Evolutionary conservation across 2,113 vertebrate species (phyloP).

Genomic region (Hippocampus guttulatus): DNA sequence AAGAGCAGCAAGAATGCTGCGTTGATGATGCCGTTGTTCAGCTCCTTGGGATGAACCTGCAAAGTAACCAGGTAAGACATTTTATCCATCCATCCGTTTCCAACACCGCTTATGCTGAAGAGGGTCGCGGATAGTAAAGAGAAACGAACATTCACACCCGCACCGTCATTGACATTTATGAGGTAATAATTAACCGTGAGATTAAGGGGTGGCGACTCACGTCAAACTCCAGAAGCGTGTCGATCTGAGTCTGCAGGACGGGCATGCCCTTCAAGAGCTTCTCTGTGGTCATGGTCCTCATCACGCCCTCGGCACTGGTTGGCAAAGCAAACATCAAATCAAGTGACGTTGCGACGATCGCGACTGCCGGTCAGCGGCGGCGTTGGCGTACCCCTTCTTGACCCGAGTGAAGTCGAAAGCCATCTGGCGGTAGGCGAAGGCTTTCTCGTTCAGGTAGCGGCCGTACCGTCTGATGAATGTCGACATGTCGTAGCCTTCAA

Average conservation of each 20-base stretch:
- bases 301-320: constrained; percentile 90
- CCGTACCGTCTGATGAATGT: constrained; percentile 96
- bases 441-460: constrained; percentile 98
- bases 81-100: not conserved
- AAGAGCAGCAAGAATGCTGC: constrained; percentile 94
- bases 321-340: constrained; percentile 4
- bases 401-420: constrained; percentile 98
- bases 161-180: too few relatives aligned
- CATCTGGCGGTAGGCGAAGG: constrained; percentile 98
- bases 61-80: not conserved
- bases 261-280: constrained; percentile 98
- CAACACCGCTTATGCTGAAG: too few relatives aligned
- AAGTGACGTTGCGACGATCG: not conserved
- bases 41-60: constrained; percentile 95
- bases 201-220: constrained; percentile 65
- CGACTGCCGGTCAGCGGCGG: not conserved
- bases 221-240: constrained; percentile 95
- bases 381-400: constrained; percentile 88
- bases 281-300: constrained; percentile 96
- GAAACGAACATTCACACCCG: too few relatives aligned
- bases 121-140: too few relatives aligned
- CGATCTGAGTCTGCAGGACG: constrained; percentile 92
- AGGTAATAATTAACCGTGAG: not conserved
- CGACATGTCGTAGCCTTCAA: constrained; percentile 90
- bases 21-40: constrained; percentile 97